Evolutionary conservation across 2,888 invertebrate species (phyloP).

Genomic region (Tetheella fluctuosa): DNA sequence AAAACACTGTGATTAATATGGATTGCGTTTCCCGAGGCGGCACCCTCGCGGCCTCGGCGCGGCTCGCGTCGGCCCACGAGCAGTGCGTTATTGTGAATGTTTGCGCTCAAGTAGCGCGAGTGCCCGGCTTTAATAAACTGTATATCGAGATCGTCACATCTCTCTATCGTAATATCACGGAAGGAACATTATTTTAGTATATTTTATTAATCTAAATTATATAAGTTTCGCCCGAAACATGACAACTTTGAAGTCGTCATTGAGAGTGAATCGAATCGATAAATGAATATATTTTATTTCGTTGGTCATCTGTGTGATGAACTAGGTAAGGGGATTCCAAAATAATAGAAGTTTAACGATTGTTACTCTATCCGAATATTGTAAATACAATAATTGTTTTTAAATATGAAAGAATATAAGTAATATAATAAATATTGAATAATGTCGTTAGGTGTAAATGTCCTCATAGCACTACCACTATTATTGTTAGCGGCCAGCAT

Average conservation of each 20-base stretch:
- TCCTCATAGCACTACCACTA: neutral
- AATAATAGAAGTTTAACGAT: constrained; percentile 11
- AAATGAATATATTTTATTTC: neutral
- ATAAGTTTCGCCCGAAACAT: neutral
- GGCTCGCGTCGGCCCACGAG: neutral
- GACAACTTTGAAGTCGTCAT: neutral
- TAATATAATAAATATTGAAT: constrained; percentile 5
- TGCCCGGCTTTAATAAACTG: neutral
- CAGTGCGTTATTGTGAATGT: neutral
- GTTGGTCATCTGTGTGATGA: neutral
- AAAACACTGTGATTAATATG: constrained; percentile 44
- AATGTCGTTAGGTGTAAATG: constrained; percentile 3
- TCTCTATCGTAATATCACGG: neutral
- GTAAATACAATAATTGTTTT: constrained; percentile 13
- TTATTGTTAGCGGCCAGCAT: neutral
- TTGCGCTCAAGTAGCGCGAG: neutral
- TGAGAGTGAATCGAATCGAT: neutral
- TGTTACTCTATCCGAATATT: constrained; percentile 10
- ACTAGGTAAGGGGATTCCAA: neutral
- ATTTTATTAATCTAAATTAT: neutral
- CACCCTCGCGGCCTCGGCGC: too few relatives aligned
- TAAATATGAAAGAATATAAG: neutral
- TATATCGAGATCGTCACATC: neutral
- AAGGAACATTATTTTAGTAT: neutral
- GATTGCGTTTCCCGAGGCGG: too few relatives aligned